A percentile compares a stretch with the other conserved stretches of the same genome.
Conservation (phyloP, 2,113 vertebrate species). For the Istiophorus platypterus region DNA sequence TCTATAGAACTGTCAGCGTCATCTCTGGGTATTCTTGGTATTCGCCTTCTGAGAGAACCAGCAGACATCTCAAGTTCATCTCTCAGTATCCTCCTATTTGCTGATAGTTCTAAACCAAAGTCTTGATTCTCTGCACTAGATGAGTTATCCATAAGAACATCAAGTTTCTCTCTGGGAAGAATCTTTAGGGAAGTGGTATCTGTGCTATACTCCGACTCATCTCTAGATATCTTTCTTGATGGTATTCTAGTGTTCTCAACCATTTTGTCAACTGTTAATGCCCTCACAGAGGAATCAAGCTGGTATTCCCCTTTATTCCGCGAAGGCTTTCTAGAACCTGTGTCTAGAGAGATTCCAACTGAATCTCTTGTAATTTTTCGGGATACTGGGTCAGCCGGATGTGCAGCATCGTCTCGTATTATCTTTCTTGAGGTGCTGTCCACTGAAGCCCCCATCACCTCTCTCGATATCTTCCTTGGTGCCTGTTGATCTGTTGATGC, state of each 20-base stretch:
- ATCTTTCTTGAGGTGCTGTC: constrained; percentile 69
- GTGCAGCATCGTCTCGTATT: constrained; percentile 64
- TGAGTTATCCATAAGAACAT: constrained; percentile 30
- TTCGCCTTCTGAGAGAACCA: constrained; percentile 62
- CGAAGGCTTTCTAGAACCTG: constrained; percentile 43
- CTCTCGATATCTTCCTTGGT: constrained; percentile 62
- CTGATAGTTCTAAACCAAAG: constrained; percentile 48
- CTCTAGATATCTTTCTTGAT: constrained; percentile 70
- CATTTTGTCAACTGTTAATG: constrained; percentile 57
- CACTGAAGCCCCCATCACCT: constrained; percentile 64
- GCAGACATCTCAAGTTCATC: constrained; percentile 64
- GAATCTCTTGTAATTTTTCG: constrained; percentile 66
- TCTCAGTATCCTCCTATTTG: constrained; percentile 52
- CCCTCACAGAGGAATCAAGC: constrained; percentile 58
- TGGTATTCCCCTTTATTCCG: constrained; percentile 63
- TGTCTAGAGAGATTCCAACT: constrained; percentile 66
- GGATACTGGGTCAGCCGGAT: constrained; percentile 43
- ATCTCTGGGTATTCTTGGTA: constrained; percentile 53
- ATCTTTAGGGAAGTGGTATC: constrained; percentile 57
- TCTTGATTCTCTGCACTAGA: constrained; percentile 60
- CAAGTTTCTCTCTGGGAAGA: constrained; percentile 67
- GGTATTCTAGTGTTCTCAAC: constrained; percentile 42
- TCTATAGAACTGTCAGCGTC: constrained; percentile 60
- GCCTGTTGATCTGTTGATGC: constrained; percentile 33
- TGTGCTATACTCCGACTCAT: constrained; percentile 71